Conservation (phyloP, 2,888 invertebrate species). For the Agrochola lota region DNA sequence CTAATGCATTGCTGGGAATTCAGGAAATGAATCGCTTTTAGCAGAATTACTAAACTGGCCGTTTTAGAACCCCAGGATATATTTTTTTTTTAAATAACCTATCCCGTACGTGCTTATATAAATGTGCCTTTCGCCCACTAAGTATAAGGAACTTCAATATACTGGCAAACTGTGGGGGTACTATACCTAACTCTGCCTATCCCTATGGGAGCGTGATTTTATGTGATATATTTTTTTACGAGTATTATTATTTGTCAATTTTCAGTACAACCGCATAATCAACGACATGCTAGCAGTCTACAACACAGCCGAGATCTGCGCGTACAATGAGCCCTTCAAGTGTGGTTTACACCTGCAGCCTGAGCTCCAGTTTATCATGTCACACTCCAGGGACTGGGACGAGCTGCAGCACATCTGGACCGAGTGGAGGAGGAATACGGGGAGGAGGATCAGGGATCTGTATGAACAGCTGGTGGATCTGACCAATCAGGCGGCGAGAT, state of each 20-base stretch:
- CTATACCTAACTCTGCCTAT: no score
- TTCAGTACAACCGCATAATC: conserved; percentile 95
- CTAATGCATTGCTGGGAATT: no score
- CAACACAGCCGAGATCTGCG: conserved; percentile 96
- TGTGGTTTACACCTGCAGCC: conserved; percentile 96
- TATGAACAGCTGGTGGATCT: conserved; percentile 95
- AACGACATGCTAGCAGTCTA: conserved; percentile 97
- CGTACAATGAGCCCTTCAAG: conserved; percentile 95
- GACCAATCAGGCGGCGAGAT: conserved; percentile 94
- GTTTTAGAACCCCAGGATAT: no score
- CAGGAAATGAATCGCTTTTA: no score
- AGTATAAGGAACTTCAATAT: no score
- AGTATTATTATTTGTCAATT: neutral
- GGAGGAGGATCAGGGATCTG: conserved; percentile 94
- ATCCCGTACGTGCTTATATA: no score
- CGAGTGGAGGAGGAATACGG: conserved; percentile 97
- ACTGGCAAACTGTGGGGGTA: no score
- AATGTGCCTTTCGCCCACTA: no score
- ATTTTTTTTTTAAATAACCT: no score
- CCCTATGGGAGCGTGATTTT: neutral
- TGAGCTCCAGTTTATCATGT: conserved; percentile 94
- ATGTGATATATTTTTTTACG: neutral
- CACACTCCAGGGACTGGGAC: conserved; percentile 94
- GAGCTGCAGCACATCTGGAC: conserved; percentile 97
- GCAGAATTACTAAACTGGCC: no score